Percentiles rank a stretch among this genome's conserved stretches.
phyloP scores from a whole-genome alignment of 2,888 invertebrate species.

The Nasonia oneida region DNA sequence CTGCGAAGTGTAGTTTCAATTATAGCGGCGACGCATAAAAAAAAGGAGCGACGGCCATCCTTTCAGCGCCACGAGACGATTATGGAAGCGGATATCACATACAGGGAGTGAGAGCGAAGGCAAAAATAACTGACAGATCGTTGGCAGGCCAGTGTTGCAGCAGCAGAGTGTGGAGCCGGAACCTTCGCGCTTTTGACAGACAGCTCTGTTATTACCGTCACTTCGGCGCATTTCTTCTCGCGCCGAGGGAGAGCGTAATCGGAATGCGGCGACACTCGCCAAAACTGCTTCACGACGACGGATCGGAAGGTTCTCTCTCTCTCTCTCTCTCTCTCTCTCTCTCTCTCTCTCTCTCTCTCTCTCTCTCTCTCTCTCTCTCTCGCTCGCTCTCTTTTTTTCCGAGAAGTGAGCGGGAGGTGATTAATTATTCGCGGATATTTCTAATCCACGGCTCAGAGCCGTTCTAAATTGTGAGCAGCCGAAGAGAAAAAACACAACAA shows the following conservation, averaged over 20 bases:
- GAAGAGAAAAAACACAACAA: not conserved
- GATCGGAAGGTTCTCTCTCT: conserved; percentile 26
- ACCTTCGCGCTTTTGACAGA: conserved; percentile 70
- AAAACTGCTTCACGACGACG: conserved; percentile 47
- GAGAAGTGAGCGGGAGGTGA: no score
- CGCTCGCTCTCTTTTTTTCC: no score
- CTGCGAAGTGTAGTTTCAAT: conserved; percentile 23
- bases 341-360: no score
- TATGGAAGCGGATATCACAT: conserved; percentile 66
- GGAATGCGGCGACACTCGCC: conserved; percentile 54
- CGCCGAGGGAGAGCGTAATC: conserved; percentile 40
- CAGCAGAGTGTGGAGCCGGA: conserved; percentile 56
- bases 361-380: not conserved
- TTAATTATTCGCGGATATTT: not conserved
- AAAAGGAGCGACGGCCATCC: conserved; percentile 55
- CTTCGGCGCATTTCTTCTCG: conserved; percentile 62
- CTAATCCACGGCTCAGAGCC: not conserved
- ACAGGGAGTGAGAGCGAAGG: conserved; percentile 49
- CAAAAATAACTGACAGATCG: conserved; percentile 71
- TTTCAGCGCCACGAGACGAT: conserved; percentile 61
- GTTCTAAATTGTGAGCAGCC: not conserved
- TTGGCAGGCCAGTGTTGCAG: conserved; percentile 66
- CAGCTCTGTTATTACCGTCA: conserved; percentile 74
- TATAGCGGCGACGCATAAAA: conserved; percentile 10
- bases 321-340: not conserved